Evolutionary conservation across 1,140 invertebrate genomes (phyloP).

Genomic region (Scaptomyza montana): DNA sequence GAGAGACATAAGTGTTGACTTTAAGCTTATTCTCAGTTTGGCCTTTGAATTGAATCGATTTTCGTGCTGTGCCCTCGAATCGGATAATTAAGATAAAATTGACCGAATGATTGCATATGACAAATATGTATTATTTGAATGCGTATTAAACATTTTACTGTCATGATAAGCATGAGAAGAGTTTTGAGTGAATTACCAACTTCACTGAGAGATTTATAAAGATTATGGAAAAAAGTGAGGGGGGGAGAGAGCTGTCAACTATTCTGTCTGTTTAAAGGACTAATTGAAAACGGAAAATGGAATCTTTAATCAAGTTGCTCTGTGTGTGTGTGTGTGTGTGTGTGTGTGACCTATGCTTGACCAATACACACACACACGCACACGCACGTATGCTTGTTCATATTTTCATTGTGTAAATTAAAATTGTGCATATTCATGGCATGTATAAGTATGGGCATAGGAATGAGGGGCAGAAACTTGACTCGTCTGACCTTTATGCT

Average conservation of each 20-base stretch:
- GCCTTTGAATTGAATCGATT: slow-evolving; percentile 2
- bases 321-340: not conserved
- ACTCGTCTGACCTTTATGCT: slow-evolving; percentile 30
- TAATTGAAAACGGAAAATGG: slow-evolving; percentile 2
- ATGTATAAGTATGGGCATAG: not conserved
- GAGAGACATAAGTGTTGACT: slow-evolving; percentile 7
- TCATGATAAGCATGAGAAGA: too few relatives aligned
- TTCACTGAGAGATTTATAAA: too few relatives aligned
- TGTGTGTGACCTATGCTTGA: not conserved
- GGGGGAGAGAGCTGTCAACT: not conserved
- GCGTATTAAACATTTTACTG: too few relatives aligned
- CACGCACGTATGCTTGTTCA: not conserved
- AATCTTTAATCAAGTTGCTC: slow-evolving; percentile 11
- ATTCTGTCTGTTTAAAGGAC: not conserved
- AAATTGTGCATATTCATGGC: slow-evolving; percentile 37
- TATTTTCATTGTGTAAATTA: slow-evolving; percentile 18
- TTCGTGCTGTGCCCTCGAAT: not conserved
- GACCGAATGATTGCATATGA: not conserved
- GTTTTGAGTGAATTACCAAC: not conserved
- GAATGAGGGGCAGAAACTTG: slow-evolving; percentile 15
- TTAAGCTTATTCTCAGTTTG: not conserved
- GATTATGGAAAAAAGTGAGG: too few relatives aligned
- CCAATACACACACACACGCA: not conserved
- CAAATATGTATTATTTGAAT: too few relatives aligned
- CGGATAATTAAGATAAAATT: slow-evolving; percentile 14